These are phyloP conservation scores for Mobula hypostoma DNA, from an alignment of 2,113 vertebrate species.

Conservation along the genomic window DNA sequence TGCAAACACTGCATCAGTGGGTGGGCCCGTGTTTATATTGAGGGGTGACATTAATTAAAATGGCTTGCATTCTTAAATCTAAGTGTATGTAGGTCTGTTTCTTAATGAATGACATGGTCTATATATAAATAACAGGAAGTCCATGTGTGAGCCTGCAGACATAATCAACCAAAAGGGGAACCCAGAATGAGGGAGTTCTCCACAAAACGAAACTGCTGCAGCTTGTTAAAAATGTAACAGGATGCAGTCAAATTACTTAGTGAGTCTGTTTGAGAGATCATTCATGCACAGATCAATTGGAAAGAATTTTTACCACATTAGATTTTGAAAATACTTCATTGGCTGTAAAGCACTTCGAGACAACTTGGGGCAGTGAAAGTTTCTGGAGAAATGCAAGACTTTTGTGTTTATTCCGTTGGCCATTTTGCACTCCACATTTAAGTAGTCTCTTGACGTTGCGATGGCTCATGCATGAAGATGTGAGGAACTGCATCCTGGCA, in stretches of 20 bases:
- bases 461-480: background rate
- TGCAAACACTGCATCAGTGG: background rate
- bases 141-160: background rate
- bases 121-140: background rate
- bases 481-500: background rate
- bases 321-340: background rate
- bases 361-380: background rate
- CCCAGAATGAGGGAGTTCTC: background rate
- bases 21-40: background rate
- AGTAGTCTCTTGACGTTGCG: background rate
- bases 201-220: background rate
- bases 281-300: too few species aligned
- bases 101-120: slow-evolving; percentile 4
- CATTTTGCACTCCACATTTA: background rate
- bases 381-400: background rate
- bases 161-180: background rate
- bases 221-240: background rate
- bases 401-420: background rate
- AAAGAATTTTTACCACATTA: background rate
- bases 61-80: background rate
- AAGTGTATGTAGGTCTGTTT: background rate
- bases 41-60: background rate
- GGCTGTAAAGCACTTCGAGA: background rate
- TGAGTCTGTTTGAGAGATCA: background rate
- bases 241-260: background rate